These are phyloP conservation scores for Brachypterus glaber DNA, from an alignment of 2,888 invertebrate species.

Conservation along the genomic window DNA sequence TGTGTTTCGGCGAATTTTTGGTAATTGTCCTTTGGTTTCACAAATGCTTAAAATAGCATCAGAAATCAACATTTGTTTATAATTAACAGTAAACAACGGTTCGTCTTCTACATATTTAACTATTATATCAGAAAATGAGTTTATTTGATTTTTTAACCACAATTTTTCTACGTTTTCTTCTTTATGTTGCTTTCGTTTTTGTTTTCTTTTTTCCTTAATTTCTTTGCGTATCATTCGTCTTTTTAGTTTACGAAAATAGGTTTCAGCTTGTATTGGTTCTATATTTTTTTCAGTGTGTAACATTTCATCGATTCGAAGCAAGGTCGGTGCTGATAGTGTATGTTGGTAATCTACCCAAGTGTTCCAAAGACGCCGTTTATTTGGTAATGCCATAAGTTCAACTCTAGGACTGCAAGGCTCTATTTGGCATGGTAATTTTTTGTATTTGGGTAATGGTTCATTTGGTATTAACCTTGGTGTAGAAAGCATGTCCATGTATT, in stretches of 20 bases:
- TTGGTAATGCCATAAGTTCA: constrained; percentile 30
- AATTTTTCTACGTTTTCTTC: constrained; percentile 17
- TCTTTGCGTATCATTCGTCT: constrained; percentile 5
- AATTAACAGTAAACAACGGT: constrained; percentile 28
- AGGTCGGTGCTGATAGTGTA: constrained; percentile 25
- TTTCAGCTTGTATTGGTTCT: constrained; percentile 29
- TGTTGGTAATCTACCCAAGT: constrained; percentile 30
- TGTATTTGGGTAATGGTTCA: background rate
- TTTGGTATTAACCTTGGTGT: constrained; percentile 21
- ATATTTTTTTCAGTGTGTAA: constrained; percentile 31
- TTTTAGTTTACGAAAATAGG: too few relatives aligned
- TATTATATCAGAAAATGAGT: constrained; percentile 21
- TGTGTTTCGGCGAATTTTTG: constrained; percentile 24
- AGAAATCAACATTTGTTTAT: constrained; percentile 31
- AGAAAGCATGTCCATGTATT: constrained; percentile 28
- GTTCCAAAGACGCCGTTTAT: constrained; percentile 27
- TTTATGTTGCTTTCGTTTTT: constrained; percentile 17
- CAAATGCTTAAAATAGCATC: constrained; percentile 27
- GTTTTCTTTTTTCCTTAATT: constrained; percentile 19
- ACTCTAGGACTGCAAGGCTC: constrained; percentile 29
- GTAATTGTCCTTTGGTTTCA: constrained; percentile 15
- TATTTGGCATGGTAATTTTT: background rate
- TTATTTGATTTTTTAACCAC: constrained; percentile 22
- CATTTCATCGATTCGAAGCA: constrained; percentile 29
- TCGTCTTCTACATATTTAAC: constrained; percentile 28